Base-by-base conservation (phyloP, 2,888 invertebrate genomes). In the Pseudoips prasinana region DNA sequence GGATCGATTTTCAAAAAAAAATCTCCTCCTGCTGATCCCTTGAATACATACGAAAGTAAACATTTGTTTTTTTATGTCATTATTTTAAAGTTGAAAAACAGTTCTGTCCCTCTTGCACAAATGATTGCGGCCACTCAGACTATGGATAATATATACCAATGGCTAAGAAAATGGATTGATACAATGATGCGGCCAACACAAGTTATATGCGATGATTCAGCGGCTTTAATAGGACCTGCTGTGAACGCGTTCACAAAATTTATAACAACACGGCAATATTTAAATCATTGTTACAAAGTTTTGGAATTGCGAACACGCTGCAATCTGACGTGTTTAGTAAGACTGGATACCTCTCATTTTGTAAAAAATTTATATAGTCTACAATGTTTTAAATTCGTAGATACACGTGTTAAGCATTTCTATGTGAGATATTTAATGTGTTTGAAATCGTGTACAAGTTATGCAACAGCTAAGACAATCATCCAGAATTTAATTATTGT, bases 61-160 rank as follows among this genome's bases (percentile, higher is more conserved):
- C 29, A 38, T 25, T 38, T 33, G 8, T 38, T 38, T 29, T 33
- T 38, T 17, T 38, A 34, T 7, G 34, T 34, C 8, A 29, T 34
- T 28, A 29, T 33, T 27, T 23, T 34, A 7, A 34, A 29, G 25
- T 7, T 34, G 7, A 22, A 25, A 8, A 11, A 29, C 10, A 31
- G 18, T 1, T 31, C 31, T 25, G 25, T 31, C 25, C 31, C 28
- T 28, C 14, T 37, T 27, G 7, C 31, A 1, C 28, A 37, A 37
- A 32, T 32, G 31, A 32, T 32, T 32, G 20, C 28, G 11, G 28
- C 37, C 7, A 4, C 6, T 10, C 33, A 27, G 24, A 34, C 30
- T 8, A 39, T 34, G 20, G 30, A 34, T 7, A 39, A 33, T 39
- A 33, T 33, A 8, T 39, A 17, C 28, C 30, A 34, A 7, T 39